phyloP scores from a whole-genome alignment of 2,797 vertebrate genomes.

The Notoglanidium macrostoma region DNA sequence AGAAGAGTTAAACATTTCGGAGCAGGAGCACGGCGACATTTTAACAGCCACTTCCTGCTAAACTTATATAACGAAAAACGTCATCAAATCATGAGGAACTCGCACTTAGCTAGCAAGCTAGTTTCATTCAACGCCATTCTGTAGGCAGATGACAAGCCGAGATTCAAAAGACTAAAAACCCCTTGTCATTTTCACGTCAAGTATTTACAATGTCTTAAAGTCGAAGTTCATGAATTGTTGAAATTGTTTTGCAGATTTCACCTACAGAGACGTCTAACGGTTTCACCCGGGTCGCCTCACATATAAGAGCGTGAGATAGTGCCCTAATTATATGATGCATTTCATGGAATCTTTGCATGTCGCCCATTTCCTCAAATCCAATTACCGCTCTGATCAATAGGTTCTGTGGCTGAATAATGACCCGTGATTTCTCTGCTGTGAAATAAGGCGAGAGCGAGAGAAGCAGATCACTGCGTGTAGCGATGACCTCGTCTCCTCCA shows the following conservation, averaged over 20 bases:
- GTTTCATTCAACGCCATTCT: too few species aligned
- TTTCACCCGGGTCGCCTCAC: not conserved
- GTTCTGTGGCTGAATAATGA: constrained; percentile 34
- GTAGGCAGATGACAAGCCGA: too few species aligned
- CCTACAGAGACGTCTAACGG: not conserved
- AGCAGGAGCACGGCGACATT: too few species aligned
- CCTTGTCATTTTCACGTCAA: too few species aligned
- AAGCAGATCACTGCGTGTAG: constrained; percentile 1
- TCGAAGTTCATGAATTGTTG: not conserved
- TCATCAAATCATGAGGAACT: too few species aligned
- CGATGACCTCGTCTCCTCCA: constrained; percentile 31
- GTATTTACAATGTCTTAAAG: not conserved
- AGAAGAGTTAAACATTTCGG: too few species aligned
- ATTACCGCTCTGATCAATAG: constrained; percentile 1
- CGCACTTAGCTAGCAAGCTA: too few species aligned
- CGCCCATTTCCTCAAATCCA: not conserved
- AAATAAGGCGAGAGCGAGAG: not conserved
- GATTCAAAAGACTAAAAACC: too few species aligned
- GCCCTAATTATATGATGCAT: not conserved
- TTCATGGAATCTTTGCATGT: not conserved
- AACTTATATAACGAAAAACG: too few species aligned
- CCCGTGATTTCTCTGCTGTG: constrained; percentile 4
- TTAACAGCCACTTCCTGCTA: too few species aligned
- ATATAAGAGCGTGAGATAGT: not conserved
- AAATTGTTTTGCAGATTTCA: not conserved